A percentile compares a stretch with the other conserved stretches of the same genome.
Conservation (phyloP, 2,113 vertebrate species). For the Myiozetetes cayanensis region DNA sequence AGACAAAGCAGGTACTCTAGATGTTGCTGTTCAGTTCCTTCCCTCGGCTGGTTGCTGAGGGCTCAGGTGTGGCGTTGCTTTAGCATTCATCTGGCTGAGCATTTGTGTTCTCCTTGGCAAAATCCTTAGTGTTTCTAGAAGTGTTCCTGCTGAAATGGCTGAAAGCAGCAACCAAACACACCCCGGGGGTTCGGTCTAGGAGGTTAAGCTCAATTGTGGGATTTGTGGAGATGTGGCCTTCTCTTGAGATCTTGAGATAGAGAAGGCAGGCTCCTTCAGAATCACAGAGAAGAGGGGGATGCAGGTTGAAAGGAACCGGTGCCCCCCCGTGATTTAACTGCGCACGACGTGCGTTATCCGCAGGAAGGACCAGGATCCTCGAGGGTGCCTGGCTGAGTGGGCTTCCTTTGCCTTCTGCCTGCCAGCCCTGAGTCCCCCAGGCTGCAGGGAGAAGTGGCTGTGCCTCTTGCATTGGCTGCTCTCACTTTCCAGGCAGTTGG, state of each 20-base stretch:
- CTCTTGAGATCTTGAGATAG: background rate
- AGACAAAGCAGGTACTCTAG: slow-evolving; percentile 85
- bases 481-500: rapidly evolving
- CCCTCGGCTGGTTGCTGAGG: background rate
- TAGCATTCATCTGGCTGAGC: background rate
- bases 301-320: background rate
- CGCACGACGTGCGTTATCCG: rapidly evolving
- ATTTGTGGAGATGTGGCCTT: background rate
- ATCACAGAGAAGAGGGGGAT: background rate
- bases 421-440: background rate
- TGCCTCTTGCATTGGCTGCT: background rate
- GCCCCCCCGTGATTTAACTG: rapidly evolving
- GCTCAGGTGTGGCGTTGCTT: background rate
- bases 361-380: background rate
- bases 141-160: background rate
- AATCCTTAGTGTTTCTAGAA: background rate
- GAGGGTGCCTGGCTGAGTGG: background rate
- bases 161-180: background rate
- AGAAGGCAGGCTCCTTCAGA: slow-evolving; percentile 1
- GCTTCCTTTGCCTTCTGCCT: background rate
- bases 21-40: slow-evolving; percentile 25
- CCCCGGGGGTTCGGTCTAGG: background rate
- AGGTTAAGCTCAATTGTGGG: slow-evolving; percentile 13
- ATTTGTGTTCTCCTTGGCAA: background rate
- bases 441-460: background rate